Evolutionary conservation across 2,113 vertebrate genomes (phyloP), one percentile per base, ranked within the genome.

Genomic region (Lepus timidus): DNA sequence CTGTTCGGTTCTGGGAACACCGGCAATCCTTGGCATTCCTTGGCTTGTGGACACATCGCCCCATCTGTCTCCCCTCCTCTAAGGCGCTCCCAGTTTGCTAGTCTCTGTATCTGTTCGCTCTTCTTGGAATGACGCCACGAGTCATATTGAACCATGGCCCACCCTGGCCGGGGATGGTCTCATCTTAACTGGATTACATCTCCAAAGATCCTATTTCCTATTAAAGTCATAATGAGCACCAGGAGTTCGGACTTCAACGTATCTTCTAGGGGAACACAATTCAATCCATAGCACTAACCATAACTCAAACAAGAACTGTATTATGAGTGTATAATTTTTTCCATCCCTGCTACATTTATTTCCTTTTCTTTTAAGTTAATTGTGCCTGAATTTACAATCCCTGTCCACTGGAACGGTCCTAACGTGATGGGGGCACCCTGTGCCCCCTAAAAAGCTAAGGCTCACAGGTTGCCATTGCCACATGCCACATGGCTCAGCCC

Each of bases 291-390:
- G n/a, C 1, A 78, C 51, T 14, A 68, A 11, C n/a, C 29, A 10
- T 70, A 51, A 33, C 58, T 87, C 17, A 85, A 88, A 39, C 16
- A 7, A 39, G 39, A 75, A 71, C 33, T 4, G 11, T 1, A 83
- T 52, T 78, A 83, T 10, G 44, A 70, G 79, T 68, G 51, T 17
- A 11, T 7, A 11, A 17, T 64, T 65, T 58, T 73, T 55, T 9
- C 17, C 52, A 76, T 84, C 85, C 58, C 70, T 73, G 9, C 8
- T 25, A 51, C 25, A 64, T 6, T 70, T 39, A 55, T 8, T 62
- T 33, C 67, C 52, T 82, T 94, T 81, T 58, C 44, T 9, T 20
- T 93, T 61, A 91, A 82, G 49, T 25, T 13, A 78, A 8, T 64
- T 73, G 44, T 67, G 79, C 61, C 4, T 29, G 27, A 55, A 88